Conservation (phyloP, 2,113 vertebrate genomes). For the Bothrops jararaca region DNA sequence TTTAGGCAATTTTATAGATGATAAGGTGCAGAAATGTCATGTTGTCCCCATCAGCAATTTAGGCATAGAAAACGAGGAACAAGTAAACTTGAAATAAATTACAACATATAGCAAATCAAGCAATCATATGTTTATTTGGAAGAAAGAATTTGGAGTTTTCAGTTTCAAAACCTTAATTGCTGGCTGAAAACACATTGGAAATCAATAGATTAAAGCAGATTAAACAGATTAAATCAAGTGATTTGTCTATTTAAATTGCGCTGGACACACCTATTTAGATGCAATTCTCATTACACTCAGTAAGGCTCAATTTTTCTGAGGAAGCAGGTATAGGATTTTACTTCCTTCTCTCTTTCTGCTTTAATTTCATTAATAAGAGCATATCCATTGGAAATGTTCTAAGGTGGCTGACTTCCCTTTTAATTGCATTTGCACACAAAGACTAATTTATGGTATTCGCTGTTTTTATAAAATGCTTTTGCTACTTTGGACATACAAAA, state of each 20-base stretch:
- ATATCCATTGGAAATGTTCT: neutral
- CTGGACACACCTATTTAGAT: neutral
- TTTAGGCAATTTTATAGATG: neutral
- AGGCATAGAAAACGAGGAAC: neutral
- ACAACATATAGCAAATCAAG: neutral
- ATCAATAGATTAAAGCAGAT: neutral
- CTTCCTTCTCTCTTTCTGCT: neutral
- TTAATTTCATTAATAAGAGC: neutral
- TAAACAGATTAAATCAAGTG: neutral
- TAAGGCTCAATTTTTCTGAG: neutral
- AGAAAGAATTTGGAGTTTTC: neutral
- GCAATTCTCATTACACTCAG: neutral
- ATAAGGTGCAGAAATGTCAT: neutral
- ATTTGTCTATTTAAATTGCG: neutral
- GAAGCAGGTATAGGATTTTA: too few species aligned
- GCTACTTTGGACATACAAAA: neutral
- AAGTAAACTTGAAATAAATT: neutral
- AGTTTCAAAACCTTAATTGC: neutral
- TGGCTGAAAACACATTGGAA: neutral
- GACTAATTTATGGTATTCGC: neutral
- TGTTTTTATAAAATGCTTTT: neutral
- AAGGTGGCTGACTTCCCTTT: neutral
- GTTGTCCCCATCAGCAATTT: neutral
- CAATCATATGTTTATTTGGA: neutral
- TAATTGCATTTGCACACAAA: neutral